Evolutionary conservation across 2,888 invertebrate species (phyloP), one percentile per base, ranked within the genome.

Genomic region (Drosophila kambysellisi): DNA sequence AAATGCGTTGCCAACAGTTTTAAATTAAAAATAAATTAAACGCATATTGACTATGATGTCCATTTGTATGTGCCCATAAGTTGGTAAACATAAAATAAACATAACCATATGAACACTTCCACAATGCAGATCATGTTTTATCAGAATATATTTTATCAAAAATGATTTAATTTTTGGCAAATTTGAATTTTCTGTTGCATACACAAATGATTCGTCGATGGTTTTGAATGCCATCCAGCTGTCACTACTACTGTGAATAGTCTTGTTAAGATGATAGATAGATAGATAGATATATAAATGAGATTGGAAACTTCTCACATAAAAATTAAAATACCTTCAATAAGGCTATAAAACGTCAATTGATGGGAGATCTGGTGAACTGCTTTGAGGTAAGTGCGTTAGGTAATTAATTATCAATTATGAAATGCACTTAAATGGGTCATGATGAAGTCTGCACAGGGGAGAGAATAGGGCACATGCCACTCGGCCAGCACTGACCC

Each of bases 361-460:
- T 73, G 63, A 67, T 57, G 32, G 6, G 15, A 46, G 15, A 50
- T 20, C 46, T 29, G 48, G 35, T 48, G 20, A 50, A 67, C 37
- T 35, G 35, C 50, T 51, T 43, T 64, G 41, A 70, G 67, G 52
- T 46, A 58, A 56, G 60, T 53, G 65, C 53, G 62, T 32, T 37
- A 58, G 53, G 76, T 79, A 82, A 85, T 88, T 85, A 82, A 74
- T 77, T 75, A 76, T 76, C 73, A 85, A 88, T 88, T 88, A 85
- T 71, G 72, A 63, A 67, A 46, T 48, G 68, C 48, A 58, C 32
- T 39, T 52, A 52, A 57, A 29, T 62, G 70, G 57, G 46, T 61
- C 51, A 62, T 33, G 8, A 56, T 43, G 56, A 29, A 56, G 61
- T 69, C 57, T 48, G 41, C 53, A 32, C 30, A 11, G 20, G 8